Evolutionary conservation across 2,888 invertebrate genomes (phyloP).

Genomic region (Campaea margaritaria): DNA sequence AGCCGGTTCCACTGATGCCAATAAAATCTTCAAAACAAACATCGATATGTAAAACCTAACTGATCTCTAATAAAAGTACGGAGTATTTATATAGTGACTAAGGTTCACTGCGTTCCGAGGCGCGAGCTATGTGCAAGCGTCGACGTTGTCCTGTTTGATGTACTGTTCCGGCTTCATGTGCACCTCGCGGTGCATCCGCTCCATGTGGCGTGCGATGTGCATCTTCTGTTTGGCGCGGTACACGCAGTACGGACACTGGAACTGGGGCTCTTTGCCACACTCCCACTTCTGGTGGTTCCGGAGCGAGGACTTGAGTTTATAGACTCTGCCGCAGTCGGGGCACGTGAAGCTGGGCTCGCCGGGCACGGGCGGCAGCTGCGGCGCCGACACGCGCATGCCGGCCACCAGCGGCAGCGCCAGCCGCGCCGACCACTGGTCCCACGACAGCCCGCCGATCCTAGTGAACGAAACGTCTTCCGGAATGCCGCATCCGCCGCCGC

Average conservation of each 20-base stretch:
- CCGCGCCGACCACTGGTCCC: constrained; percentile 91
- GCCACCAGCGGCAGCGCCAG: constrained; percentile 89
- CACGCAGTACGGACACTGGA: constrained; percentile 93
- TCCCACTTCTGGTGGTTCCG: constrained; percentile 95
- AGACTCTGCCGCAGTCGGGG: constrained; percentile 93
- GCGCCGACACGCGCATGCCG: constrained; percentile 55
- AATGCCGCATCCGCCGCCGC: constrained; percentile 57
- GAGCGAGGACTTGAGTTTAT: constrained; percentile 94
- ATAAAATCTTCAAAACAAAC: constrained; percentile 44
- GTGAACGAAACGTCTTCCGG: constrained; percentile 89
- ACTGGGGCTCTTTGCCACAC: constrained; percentile 93
- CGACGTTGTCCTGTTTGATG: constrained; percentile 81
- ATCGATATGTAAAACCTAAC: constrained; percentile 53
- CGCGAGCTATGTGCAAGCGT: constrained; percentile 76
- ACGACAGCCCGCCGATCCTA: constrained; percentile 88
- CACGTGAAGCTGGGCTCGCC: constrained; percentile 89
- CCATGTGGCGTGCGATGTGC: constrained; percentile 93
- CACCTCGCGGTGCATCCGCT: constrained; percentile 91
- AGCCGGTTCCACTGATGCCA: constrained; percentile 21
- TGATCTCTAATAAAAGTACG: constrained; percentile 44
- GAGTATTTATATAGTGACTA: constrained; percentile 57
- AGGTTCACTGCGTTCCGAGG: constrained; percentile 19
- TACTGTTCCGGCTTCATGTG: constrained; percentile 80
- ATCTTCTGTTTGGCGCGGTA: constrained; percentile 94
- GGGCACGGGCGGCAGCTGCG: constrained; percentile 48